Conservation (phyloP, 2,113 vertebrate genomes). For the Platycercus adscitus region DNA sequence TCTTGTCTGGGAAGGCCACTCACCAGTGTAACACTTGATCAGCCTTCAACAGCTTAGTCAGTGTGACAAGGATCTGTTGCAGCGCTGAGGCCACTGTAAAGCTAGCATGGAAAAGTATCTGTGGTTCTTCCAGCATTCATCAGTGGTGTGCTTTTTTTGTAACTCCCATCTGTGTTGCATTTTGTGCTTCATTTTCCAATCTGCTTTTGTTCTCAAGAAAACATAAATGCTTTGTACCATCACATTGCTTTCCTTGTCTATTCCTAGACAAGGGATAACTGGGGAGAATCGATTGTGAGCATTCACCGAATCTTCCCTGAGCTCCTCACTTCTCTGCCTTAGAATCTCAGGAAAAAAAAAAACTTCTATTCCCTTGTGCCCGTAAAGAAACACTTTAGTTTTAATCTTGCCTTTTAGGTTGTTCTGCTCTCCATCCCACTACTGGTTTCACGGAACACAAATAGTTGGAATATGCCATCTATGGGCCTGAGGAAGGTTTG, state of each 20-base stretch:
- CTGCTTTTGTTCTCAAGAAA: background rate
- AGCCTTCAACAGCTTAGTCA: background rate
- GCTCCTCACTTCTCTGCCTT: background rate
- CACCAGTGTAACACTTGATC: background rate
- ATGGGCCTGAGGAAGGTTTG: conserved; percentile 47
- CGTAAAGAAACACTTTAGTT: background rate
- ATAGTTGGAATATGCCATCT: conserved; percentile 66
- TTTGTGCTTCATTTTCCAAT: conserved; percentile 7
- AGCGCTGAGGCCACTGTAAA: background rate
- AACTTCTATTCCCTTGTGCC: background rate
- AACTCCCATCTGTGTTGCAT: conserved; percentile 19
- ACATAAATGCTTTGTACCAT: background rate
- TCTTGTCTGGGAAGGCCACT: background rate
- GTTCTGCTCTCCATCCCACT: background rate
- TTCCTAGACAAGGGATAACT: background rate
- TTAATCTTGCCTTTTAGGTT: background rate
- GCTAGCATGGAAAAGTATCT: background rate
- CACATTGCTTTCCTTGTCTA: background rate
- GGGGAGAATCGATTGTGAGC: background rate
- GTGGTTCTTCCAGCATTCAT: background rate
- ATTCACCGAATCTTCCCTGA: background rate
- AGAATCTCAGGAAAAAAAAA: background rate
- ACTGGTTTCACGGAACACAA: conserved; percentile 2
- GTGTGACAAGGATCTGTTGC: background rate
- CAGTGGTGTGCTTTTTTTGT: background rate